Evolutionary conservation across 2,888 invertebrate species (phyloP), one percentile per base, ranked within the genome.

Genomic region (Smittia sp.): DNA sequence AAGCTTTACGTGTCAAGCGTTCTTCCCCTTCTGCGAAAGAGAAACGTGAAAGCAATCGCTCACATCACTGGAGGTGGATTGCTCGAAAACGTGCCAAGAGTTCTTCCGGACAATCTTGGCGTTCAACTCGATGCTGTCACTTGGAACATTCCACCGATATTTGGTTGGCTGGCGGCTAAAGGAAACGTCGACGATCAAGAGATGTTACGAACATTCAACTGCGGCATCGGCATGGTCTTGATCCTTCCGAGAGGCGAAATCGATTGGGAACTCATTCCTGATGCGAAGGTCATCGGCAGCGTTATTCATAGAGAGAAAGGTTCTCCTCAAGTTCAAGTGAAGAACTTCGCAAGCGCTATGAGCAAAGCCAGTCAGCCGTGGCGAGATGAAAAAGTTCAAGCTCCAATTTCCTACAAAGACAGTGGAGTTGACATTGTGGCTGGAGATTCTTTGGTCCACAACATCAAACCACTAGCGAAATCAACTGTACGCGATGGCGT

Each of bases 51-150:
- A 79, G 94, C 90, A 0, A 86, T 95, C 76, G 95, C 96, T 0
- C 98, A 99, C 79, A 94, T 99, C 74, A 96, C 95, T 0, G 96
- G 96, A 0, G 96, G 96, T 0, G 98, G 98, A 0, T 84, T 99
- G 1, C 80, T 89, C 3, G 94, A 95, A 81, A 98, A 97, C 80
- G 89, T 98, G 66, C 91, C 92, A 0, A 86, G 98, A 75, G 87
- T 97, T 54, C 83, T 98, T 73, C 93, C 94, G 0, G 80, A 86
- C 0, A 83, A 85, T 7, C 81, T 90, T 24, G 86, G 86, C 39
- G 91, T 90, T 0, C 82, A 84, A 69, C 77, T 95, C 75, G 89
- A 94, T 80, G 92, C 93, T 22, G 82, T 81, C 0, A 87, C 85
- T 75, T 92, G 94, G 85, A 84, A 83, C 22, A 88, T 93, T 75